Conservation (phyloP, 2,888 invertebrate genomes). For the Thymelicus acteon region DNA sequence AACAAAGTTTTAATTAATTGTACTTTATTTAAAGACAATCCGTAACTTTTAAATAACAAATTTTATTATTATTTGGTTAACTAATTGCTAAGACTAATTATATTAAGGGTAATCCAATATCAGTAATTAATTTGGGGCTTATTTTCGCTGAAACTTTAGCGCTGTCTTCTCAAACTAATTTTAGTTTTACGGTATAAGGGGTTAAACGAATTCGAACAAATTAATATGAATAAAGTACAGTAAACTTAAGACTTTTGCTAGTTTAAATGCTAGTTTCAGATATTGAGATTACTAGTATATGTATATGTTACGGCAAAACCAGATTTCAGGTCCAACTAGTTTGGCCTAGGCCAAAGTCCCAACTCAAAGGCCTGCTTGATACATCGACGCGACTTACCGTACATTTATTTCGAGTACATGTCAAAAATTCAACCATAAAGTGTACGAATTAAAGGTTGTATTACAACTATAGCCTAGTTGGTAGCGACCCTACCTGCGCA, state of each 20-base stretch:
- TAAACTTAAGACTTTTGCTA: background rate
- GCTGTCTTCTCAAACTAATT: slow-evolving; percentile 2
- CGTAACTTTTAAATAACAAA: background rate
- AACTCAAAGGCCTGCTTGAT: no score
- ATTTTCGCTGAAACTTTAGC: background rate
- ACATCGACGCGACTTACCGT: no score
- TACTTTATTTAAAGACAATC: slow-evolving; percentile 6
- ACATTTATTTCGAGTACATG: no score
- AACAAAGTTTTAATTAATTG: slow-evolving; percentile 6
- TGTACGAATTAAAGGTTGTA: no score
- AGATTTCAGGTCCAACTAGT: no score
- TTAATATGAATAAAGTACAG: background rate
- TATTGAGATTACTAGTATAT: no score
- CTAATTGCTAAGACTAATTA: background rate
- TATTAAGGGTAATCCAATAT: slow-evolving; percentile 1
- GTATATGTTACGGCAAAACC: no score
- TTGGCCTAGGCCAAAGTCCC: no score
- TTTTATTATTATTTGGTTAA: slow-evolving; percentile 1
- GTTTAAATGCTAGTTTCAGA: no score
- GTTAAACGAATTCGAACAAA: background rate
- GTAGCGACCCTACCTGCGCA: no score
- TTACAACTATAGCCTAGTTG: no score
- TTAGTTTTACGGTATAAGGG: background rate
- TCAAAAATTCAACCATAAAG: no score
- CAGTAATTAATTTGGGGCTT: slow-evolving; percentile 3